Base-by-base conservation (phyloP, 92 coral and sea anemone species). In the Heliopora coerulea region DNA sequence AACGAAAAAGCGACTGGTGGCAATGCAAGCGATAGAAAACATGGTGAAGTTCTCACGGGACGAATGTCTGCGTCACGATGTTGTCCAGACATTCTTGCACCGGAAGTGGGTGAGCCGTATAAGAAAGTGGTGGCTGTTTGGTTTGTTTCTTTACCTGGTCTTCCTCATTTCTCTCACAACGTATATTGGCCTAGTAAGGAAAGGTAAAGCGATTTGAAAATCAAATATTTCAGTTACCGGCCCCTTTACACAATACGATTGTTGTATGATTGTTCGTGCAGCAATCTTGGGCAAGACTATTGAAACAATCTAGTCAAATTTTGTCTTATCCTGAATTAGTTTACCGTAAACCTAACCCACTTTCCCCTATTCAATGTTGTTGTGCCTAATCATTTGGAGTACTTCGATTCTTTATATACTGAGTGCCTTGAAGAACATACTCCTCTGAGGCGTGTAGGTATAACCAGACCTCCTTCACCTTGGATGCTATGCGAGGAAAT, bases 401-500 rank as follows among this genome's bases (percentile, higher is more conserved):
- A n/a, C n/a, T n/a, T n/a, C n/a, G n/a, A n/a, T n/a, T n/a, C n/a
- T n/a, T n/a, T n/a, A n/a, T n/a, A n/a, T 21, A 72, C 62, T 49
- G 31, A 72, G 15, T 72, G 78, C 13, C 44, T 52, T 8, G 73
- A 66, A 20, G 32, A 31, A 52, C 78, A 54, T 48, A 30, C 78
- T 24, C 65, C 50, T 17, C 35, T 32, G 50, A 32, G 59, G 23
- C 65, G 78, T 49, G 37, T 49, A 60, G 39, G 59, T 59, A 48
- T 70, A 50, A 70, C 77, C 59, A 48, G 30, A 61, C 77, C 33
- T 27, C 77, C 77, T 50, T 60, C 65, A 49, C 78, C 78, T 54
- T 72, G 78, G 78, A 30, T 72, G 23, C 25, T 49, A 29, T 31
- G 59, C 59, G 28, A 52, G 11, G 26, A 72, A 33, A 72, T 72